Evolutionary conservation across 1,140 invertebrate genomes (phyloP).

Genomic region (Glomeris maerens): DNA sequence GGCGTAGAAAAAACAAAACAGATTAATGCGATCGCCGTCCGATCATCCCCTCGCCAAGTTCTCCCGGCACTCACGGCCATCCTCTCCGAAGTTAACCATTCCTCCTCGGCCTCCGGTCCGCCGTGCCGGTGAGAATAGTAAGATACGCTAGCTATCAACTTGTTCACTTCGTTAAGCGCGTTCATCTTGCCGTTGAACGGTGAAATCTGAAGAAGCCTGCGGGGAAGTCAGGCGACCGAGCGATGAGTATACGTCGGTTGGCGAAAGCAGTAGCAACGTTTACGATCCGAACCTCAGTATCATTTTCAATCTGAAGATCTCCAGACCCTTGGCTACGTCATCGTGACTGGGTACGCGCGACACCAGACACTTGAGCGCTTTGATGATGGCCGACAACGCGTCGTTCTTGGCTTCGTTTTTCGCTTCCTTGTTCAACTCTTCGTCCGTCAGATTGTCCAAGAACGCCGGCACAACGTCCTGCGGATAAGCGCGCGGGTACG

Average conservation of each 20-base stretch:
- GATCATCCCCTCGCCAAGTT: too few species aligned
- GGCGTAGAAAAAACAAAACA: constrained; percentile 5
- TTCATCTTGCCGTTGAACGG: constrained; percentile 99
- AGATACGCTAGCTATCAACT: constrained; percentile 79
- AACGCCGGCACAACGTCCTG: constrained; percentile 81
- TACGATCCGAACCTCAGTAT: constrained; percentile 56
- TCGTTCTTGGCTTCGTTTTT: constrained; percentile 91
- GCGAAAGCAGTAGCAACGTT: too few species aligned
- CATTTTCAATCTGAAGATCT: constrained; percentile 93
- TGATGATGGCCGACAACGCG: constrained; percentile 75
- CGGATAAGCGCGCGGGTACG: too few species aligned
- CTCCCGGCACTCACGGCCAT: constrained; percentile 70
- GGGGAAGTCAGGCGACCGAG: constrained; percentile 15
- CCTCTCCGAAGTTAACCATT: constrained; percentile 82
- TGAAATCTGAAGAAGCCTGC: constrained; percentile 80
- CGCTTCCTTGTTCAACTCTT: constrained; percentile 90
- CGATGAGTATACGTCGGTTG: too few species aligned
- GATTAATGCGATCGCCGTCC: background rate
- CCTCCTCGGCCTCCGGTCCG: constrained; percentile 61
- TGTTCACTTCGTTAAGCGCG: constrained; percentile 95
- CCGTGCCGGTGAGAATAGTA: constrained; percentile 54
- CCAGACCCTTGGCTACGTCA: constrained; percentile 70
- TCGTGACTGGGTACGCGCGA: constrained; percentile 61
- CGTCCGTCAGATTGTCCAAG: constrained; percentile 88
- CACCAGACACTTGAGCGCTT: constrained; percentile 74